phyloP scores from a whole-genome alignment of 2,888 invertebrate genomes.

The Torymus texanus region DNA sequence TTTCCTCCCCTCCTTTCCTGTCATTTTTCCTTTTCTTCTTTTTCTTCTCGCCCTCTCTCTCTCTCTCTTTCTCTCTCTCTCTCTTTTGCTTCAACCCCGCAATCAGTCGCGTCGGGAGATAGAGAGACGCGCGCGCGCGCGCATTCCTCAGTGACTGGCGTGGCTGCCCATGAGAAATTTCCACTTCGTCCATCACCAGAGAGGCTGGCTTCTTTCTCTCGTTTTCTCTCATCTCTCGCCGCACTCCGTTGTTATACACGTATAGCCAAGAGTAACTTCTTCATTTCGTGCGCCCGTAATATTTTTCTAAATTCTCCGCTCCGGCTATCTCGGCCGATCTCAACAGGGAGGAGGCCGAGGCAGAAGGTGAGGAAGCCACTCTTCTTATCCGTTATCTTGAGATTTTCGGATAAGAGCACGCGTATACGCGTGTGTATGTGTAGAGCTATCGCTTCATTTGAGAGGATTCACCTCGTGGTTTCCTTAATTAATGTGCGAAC shows the following conservation, averaged over 20 bases:
- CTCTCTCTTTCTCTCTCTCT: constrained; percentile 14
- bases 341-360: no score
- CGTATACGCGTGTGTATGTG: no score
- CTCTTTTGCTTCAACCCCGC: constrained; percentile 8
- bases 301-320: constrained; percentile 40
- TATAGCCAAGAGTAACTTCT: constrained; percentile 42
- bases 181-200: constrained; percentile 50
- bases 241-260: constrained; percentile 9
- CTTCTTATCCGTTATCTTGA: no score
- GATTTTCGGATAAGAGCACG: no score
- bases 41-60: constrained; percentile 23
- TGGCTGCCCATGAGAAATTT: constrained; percentile 51
- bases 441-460: constrained; percentile 29
- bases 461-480: background rate
- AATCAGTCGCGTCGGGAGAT: constrained; percentile 48
- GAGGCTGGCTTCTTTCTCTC: background rate
- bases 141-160: constrained; percentile 54
- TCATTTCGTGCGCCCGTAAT: constrained; percentile 46
- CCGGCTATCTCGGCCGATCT: background rate
- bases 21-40: constrained; percentile 46
- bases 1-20: constrained; percentile 20
- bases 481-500: constrained; percentile 43
- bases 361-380: no score
- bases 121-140: constrained; percentile 56
- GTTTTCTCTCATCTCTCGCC: constrained; percentile 17